Evolutionary conservation across 2,113 vertebrate species (phyloP), one percentile per base, ranked within the genome.

Genomic region (Oryzias melastigma): DNA sequence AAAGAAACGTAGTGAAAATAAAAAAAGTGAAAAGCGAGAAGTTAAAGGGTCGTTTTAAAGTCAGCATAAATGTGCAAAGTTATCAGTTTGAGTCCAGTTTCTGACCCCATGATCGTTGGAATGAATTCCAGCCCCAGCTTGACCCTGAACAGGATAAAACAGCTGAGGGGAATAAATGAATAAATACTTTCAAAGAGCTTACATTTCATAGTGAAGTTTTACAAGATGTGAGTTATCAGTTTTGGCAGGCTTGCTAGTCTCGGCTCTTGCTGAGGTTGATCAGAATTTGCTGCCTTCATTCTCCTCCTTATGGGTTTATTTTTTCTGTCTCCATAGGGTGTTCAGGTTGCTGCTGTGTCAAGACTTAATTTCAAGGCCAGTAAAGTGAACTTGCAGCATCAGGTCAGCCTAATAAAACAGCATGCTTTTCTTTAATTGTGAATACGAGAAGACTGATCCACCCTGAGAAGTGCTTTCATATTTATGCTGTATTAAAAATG

Each of bases 321-420:
- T 58, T 45, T 62, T 50, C 65, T 19, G 10, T 5, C 67, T 53
- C 20, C 40, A 2, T 25, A 17, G 64, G 59, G 48, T 46, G 24
- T 64, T 43, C n/a, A 25, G 18, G 44, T 47, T 44, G 58, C 64
- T 66, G 71, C 74, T 69, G 71, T 49, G 57, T 71, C 48, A 41
- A 63, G 68, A 25, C 62, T 42, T 45, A 57, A 17, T 78, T 75
- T 73, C 61, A 62, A 43, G 41, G 40, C 58, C 5, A n/a, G 12
- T 64, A 24, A 68, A 74, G 61, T 52, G 47, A 71, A 49, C 56
- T 76, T 40, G 22, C 54, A 63, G 64, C 52, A 54, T 56, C 63
- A 3, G 7, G 19, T 53, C 42, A 22, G 27, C 20, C 56, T 7
- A 60, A 71, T 57, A 57, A 64, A 68, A 45, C 64, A 73, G 55